Conservation (phyloP, 2,113 vertebrate species). For the Terrapene triunguis region DNA sequence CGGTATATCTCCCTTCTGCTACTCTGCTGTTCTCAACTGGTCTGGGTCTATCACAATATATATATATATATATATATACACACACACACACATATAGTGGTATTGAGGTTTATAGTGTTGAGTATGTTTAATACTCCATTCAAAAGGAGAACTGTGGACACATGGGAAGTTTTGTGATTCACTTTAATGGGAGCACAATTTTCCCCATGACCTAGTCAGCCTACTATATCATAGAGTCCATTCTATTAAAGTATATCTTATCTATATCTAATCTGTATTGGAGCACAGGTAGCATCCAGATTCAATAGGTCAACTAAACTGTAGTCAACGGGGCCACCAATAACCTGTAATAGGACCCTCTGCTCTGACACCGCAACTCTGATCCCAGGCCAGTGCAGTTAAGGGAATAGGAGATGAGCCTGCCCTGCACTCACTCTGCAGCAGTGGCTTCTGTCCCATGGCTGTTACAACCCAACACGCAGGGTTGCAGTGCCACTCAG, state of each 20-base stretch:
- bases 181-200: background rate
- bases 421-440: background rate
- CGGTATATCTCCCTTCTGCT: no score
- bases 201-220: background rate
- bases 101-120: rapidly evolving
- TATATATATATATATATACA: no score
- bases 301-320: background rate
- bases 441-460: background rate
- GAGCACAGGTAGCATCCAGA: background rate
- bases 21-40: no score
- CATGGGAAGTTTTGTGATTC: background rate
- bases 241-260: background rate
- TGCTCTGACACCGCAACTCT: background rate
- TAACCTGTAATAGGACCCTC: background rate
- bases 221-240: background rate
- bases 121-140: background rate
- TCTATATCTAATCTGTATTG: background rate
- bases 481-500: background rate
- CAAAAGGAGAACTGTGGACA: background rate
- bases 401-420: background rate
- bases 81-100: no score
- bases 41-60: no score
- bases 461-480: no score
- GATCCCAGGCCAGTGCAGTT: background rate
- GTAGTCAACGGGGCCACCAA: background rate